Evolutionary conservation across 2,113 vertebrate genomes (phyloP), one percentile per base, ranked within the genome.

Genomic region (Condylura cristata): DNA sequence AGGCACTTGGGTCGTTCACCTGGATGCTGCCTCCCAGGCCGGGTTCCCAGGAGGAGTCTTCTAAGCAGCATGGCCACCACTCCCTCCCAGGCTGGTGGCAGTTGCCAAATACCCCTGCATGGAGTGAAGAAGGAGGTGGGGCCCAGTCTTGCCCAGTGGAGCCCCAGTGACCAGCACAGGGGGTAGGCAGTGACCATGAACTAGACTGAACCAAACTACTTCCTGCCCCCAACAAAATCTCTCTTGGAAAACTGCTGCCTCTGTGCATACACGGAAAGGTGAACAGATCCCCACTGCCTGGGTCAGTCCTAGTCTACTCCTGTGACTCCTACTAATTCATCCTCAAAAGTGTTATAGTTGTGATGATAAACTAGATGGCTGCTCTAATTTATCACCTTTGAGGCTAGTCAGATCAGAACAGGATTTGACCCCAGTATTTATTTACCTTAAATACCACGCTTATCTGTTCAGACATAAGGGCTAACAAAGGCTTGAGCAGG

Each of bases 381-480:
- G 74, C 22, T 14, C 39, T 58, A 22, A 53, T 46, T 66, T 61
- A 39, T 66, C 60, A 90, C 16, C 10, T 48, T n/a, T 79, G 65
- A 85, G 16, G 81, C 65, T 51, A 65, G 9, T 28, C 18, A 87
- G 22, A 30, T 53, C 32, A 65, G 71, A 22, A 68, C 24, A 79
- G 63, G 44, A 71, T 17, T 30, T 1, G 5, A 88, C 83, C 22
- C 20, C 51, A 95, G 61, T n/a, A n/a, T n/a, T n/a, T n/a, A 61
- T 24, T 89, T 85, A 61, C 34, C 61, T 46, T 70, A 53, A 89
- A 51, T 22, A 70, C 61, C 60, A 95, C 66, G 32, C 28, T 93
- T 24, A 56, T 6, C 65, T 34, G 32, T 44, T 89, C 48, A 87
- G 51, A 78, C 6, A 4, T 30, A 81, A 87, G 16, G 6, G 91